These are phyloP conservation scores for Centrocercus urophasianus DNA, from an alignment of 2,113 vertebrate species.

Conservation along the genomic window DNA sequence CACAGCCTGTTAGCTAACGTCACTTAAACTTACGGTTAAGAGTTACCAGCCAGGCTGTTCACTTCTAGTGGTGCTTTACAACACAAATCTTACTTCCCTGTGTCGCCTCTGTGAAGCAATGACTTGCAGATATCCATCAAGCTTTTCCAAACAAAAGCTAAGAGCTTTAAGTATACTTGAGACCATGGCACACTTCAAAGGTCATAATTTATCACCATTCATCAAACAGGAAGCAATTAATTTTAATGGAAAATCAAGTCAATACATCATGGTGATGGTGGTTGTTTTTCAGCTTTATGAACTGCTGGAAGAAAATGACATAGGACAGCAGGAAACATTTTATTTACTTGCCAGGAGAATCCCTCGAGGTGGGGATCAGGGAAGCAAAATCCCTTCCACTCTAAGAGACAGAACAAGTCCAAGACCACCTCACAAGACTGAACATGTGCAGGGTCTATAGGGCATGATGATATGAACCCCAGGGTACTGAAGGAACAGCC, in stretches of 20 bases:
- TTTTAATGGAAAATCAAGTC: slow-evolving; percentile 65
- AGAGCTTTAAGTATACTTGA: slow-evolving; percentile 23
- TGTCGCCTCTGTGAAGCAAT: not conserved
- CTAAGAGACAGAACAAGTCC: too few relatives aligned
- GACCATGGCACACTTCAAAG: slow-evolving; percentile 5
- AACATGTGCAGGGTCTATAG: too few relatives aligned
- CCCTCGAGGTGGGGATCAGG: not conserved
- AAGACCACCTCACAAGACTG: too few relatives aligned
- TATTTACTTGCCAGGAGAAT: not conserved
- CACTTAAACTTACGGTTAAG: not conserved
- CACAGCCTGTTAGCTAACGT: not conserved
- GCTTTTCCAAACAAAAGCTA: not conserved
- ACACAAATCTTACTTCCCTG: not conserved
- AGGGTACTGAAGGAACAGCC: too few relatives aligned
- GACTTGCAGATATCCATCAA: not conserved
- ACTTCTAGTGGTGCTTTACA: not conserved
- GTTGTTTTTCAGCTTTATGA: slow-evolving; percentile 27
- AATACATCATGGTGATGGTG: not conserved
- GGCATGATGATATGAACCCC: too few relatives aligned
- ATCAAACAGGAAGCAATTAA: slow-evolving; percentile 63
- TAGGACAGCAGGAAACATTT: slow-evolving; percentile 17
- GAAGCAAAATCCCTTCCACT: too few relatives aligned
- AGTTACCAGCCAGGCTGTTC: not conserved
- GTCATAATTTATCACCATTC: slow-evolving; percentile 50
- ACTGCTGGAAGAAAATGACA: slow-evolving; percentile 60